Conservation (phyloP, 2,113 vertebrate species). For the Rattus rattus region DNA sequence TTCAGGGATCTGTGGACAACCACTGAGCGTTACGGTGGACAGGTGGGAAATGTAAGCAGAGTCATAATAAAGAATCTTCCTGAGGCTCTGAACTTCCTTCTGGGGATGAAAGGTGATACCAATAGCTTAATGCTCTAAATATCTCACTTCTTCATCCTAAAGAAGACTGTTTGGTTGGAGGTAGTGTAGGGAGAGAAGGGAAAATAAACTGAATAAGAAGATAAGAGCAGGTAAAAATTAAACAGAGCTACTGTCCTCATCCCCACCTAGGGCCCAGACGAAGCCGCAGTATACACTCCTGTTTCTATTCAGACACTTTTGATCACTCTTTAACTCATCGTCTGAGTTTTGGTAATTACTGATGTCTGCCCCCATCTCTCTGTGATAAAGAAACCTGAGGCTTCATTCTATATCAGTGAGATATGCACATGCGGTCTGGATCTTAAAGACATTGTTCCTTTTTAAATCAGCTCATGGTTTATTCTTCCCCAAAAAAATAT, state of each 20-base stretch:
- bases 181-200: too few relatives aligned
- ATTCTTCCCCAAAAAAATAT: neutral
- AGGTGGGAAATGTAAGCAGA: neutral
- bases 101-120: neutral
- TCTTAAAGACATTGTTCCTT: neutral
- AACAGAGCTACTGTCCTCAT: neutral
- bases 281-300: too few relatives aligned
- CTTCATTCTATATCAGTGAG: fast-evolving
- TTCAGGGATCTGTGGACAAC: fast-evolving
- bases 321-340: neutral
- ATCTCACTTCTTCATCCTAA: neutral
- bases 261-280: fast-evolving
- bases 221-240: neutral
- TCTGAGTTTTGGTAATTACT: neutral
- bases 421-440: neutral
- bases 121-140: neutral
- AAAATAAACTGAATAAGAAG: neutral
- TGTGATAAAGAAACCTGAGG: neutral
- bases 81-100: neutral
- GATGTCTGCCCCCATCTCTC: too few relatives aligned
- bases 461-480: neutral
- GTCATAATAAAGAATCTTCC: neutral
- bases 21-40: neutral
- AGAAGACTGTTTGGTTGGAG: neutral
- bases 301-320: fast-evolving